Conservation (phyloP, 2,113 vertebrate species). For the Chloroceryle aenea region DNA sequence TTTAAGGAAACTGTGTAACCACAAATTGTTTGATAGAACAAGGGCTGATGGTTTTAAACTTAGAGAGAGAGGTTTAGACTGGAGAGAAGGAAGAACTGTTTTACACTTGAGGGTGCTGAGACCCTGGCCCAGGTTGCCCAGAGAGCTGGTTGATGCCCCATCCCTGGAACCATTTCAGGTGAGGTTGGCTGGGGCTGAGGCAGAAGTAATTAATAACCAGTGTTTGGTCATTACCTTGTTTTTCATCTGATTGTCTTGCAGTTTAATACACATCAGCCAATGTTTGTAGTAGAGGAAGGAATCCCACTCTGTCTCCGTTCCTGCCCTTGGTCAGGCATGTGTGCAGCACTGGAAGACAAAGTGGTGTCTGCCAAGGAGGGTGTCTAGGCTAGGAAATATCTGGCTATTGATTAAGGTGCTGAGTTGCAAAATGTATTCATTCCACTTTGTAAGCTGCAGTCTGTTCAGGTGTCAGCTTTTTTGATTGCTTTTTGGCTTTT, state of each 20-base stretch:
- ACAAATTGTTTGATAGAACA: background rate
- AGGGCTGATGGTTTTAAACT: background rate
- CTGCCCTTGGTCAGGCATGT: background rate
- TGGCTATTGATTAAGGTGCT: background rate
- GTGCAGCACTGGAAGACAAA: fast-evolving
- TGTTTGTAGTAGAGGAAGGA: background rate
- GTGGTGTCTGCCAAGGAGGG: background rate
- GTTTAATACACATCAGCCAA: fast-evolving
- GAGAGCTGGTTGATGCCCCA: background rate
- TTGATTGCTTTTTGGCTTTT: background rate
- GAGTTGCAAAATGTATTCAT: background rate
- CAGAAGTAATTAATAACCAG: background rate
- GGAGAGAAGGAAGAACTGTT: background rate
- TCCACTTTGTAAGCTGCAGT: background rate
- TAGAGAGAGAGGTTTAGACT: background rate
- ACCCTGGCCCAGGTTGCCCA: background rate
- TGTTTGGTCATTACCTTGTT: fast-evolving
- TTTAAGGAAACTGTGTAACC: background rate
- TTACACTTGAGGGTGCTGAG: background rate
- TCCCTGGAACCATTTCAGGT: background rate
- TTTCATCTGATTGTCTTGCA: background rate
- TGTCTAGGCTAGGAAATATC: background rate
- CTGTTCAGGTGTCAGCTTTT: background rate
- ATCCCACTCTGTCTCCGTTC: background rate
- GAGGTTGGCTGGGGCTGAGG: background rate